A percentile compares a stretch with the other conserved stretches of the same genome.
Conservation (phyloP, 2,113 vertebrate species). For the Natator depressus region DNA sequence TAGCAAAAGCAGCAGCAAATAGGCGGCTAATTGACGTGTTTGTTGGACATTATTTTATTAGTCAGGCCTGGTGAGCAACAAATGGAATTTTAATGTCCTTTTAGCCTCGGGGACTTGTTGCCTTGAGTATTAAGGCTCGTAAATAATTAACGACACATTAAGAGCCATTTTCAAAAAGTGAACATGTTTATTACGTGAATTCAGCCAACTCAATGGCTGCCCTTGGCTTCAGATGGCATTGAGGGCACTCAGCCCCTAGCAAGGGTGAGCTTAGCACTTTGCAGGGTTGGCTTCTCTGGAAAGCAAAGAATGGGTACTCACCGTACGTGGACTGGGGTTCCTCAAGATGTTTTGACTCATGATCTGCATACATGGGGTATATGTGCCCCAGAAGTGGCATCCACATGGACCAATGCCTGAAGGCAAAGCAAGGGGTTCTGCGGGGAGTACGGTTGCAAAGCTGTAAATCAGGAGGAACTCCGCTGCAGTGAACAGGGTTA, state of each 20-base stretch:
- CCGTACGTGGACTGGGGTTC: accelerated
- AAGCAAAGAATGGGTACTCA: not conserved
- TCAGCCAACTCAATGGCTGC: accelerated
- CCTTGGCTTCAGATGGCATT: not conserved
- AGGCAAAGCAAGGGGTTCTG: not conserved
- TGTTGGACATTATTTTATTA: constrained; percentile 76
- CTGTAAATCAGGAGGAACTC: not conserved
- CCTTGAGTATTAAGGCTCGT: not conserved
- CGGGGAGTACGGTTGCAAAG: not conserved
- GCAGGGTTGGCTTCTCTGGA: accelerated
- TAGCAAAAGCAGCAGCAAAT: constrained; percentile 11
- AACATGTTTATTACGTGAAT: not conserved
- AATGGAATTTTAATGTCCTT: constrained; percentile 63
- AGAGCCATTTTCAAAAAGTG: constrained; percentile 1
- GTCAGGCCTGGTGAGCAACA: constrained; percentile 66
- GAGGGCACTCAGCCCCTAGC: accelerated
- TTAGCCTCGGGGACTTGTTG: constrained; percentile 8
- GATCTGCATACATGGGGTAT: not conserved
- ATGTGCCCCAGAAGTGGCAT: not conserved
- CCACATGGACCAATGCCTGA: not conserved
- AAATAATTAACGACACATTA: constrained; percentile 37
- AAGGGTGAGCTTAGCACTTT: not conserved
- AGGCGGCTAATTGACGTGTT: constrained; percentile 70
- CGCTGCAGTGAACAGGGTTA: accelerated
- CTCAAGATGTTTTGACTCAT: not conserved